Percentiles rank a stretch among this genome's conserved stretches.
Conservation (phyloP, 2,797 vertebrate species). For the Pipistrellus kuhlii region DNA sequence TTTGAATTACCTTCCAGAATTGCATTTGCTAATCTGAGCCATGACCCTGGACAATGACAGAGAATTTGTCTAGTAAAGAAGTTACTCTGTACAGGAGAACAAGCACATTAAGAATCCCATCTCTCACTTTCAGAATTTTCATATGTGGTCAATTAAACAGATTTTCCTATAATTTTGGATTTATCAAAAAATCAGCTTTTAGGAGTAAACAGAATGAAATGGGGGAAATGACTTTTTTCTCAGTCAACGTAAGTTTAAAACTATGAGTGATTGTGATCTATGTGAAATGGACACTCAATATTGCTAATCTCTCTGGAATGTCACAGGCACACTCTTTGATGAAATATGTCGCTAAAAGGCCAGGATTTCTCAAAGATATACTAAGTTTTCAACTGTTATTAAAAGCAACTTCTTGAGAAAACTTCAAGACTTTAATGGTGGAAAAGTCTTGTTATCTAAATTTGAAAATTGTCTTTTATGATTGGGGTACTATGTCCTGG, state of each 20-base stretch:
- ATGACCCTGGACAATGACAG: neutral
- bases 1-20: constrained; percentile 57
- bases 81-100: neutral
- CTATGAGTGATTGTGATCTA: neutral
- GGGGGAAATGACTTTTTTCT: neutral
- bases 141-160: neutral
- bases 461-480: neutral
- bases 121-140: neutral
- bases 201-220: neutral
- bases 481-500: neutral
- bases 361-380: neutral
- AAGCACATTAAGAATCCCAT: neutral
- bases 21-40: constrained; percentile 28
- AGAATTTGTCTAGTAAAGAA: constrained; percentile 12
- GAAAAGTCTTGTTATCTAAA: neutral
- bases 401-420: neutral
- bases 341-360: neutral
- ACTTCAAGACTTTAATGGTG: neutral
- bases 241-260: constrained; percentile 1
- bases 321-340: neutral
- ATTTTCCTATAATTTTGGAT: neutral
- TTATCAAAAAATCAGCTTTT: constrained; percentile 7
- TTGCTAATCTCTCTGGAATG: neutral
- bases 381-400: neutral
- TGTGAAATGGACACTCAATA: neutral